Percentiles rank a stretch among this genome's conserved stretches.
Evolutionary conservation across 2,113 vertebrate species (phyloP).

Genomic region (Emydocephalus ijimae): DNA sequence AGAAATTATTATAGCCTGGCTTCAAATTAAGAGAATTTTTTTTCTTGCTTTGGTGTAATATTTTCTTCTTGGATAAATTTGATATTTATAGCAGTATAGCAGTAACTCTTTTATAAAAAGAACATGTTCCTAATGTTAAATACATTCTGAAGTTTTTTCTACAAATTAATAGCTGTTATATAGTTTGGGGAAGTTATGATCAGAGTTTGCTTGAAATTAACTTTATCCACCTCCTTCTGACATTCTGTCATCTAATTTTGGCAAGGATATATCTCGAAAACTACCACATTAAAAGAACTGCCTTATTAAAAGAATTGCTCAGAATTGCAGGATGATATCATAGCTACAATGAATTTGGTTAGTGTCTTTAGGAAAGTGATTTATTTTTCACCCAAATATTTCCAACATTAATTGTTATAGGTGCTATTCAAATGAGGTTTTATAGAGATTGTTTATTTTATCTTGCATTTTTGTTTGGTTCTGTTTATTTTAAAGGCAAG

Average conservation of each 20-base stretch:
- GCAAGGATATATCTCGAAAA: neutral
- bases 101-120: neutral
- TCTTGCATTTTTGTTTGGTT: neutral
- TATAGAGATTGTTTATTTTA: neutral
- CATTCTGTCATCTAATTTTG: neutral
- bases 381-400: neutral
- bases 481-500: neutral
- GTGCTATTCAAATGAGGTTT: neutral
- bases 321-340: neutral
- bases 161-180: neutral
- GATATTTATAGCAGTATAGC: constrained; percentile 2
- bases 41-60: neutral
- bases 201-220: neutral
- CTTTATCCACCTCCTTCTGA: neutral
- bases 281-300: neutral
- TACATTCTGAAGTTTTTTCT: neutral
- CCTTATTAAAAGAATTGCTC: neutral
- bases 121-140: neutral
- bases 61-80: neutral
- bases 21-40: constrained; percentile 1
- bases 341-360: neutral
- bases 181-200: neutral
- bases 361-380: neutral
- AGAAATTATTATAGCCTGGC: neutral
- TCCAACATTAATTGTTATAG: neutral